Evolutionary conservation across 2,113 vertebrate genomes (phyloP).

Genomic region (Malaclemys terrapin): DNA sequence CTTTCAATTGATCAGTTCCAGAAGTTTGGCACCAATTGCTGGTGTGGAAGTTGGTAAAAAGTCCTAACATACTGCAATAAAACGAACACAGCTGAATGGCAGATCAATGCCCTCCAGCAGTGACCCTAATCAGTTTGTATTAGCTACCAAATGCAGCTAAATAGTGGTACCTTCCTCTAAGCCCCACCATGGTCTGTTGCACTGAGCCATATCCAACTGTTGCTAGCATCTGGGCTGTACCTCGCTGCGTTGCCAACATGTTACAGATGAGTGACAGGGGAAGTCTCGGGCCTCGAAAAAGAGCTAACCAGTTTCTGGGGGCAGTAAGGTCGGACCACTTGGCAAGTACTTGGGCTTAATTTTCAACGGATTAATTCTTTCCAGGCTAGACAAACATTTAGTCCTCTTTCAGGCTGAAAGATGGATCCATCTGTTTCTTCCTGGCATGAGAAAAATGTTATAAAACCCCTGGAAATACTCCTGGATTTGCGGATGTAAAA

Average conservation of each 20-base stretch:
- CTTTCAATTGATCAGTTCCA: accelerated
- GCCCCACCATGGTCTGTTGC: not conserved
- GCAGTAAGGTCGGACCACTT: slow-evolving; percentile 47
- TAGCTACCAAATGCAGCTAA: not conserved
- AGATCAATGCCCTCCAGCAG: not conserved
- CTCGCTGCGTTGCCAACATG: accelerated
- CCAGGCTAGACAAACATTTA: slow-evolving; percentile 21
- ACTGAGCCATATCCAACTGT: slow-evolving; percentile 42
- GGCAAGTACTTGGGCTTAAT: slow-evolving; percentile 35
- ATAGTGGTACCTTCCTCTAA: not conserved
- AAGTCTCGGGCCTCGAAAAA: not conserved
- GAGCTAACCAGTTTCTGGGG: not conserved
- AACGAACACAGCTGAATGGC: not conserved
- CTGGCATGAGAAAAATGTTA: not conserved
- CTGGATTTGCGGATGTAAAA: not conserved
- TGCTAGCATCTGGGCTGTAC: slow-evolving; percentile 64
- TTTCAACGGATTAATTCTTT: slow-evolving; percentile 57
- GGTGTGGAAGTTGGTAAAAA: not conserved
- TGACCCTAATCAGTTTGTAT: not conserved
- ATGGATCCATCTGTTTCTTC: slow-evolving; percentile 59
- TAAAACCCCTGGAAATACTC: not conserved
- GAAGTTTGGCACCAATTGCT: not conserved
- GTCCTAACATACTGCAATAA: not conserved
- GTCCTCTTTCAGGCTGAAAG: not conserved
- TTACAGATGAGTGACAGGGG: slow-evolving; percentile 9